These are phyloP conservation scores for Tipula confusa DNA, from an alignment of 2,888 invertebrate genomes.

Conservation along the genomic window DNA sequence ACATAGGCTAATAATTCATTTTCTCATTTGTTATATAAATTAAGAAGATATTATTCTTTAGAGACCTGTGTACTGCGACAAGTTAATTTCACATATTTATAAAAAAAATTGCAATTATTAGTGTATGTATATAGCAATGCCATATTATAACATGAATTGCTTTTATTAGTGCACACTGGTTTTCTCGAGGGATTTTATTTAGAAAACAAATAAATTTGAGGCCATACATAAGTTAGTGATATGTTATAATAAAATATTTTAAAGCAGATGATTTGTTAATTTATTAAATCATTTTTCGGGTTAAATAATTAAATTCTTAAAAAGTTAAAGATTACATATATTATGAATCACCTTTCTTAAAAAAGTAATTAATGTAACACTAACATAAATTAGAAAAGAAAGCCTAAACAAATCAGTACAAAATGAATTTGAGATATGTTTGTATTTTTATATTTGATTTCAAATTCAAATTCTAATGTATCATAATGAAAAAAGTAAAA, in stretches of 20 bases:
- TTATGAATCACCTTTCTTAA: too few relatives aligned
- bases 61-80: background rate
- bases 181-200: background rate
- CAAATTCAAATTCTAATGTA: too few relatives aligned
- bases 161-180: background rate
- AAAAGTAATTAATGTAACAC: too few relatives aligned
- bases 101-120: background rate
- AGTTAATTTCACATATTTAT: background rate
- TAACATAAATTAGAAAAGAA: too few relatives aligned
- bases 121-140: background rate
- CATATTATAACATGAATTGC: background rate
- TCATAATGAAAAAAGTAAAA: too few relatives aligned
- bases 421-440: too few relatives aligned
- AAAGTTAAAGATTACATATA: too few relatives aligned
- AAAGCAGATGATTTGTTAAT: background rate
- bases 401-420: too few relatives aligned
- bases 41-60: background rate
- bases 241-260: background rate
- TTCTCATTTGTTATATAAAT: background rate
- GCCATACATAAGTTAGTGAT: background rate
- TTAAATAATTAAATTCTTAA: too few relatives aligned
- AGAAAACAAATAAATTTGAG: background rate
- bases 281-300: too few relatives aligned
- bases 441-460: too few relatives aligned
- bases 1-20: background rate